Evolutionary conservation across 2,797 vertebrate genomes (phyloP).

Genomic region (Notoglanidium macrostoma): DNA sequence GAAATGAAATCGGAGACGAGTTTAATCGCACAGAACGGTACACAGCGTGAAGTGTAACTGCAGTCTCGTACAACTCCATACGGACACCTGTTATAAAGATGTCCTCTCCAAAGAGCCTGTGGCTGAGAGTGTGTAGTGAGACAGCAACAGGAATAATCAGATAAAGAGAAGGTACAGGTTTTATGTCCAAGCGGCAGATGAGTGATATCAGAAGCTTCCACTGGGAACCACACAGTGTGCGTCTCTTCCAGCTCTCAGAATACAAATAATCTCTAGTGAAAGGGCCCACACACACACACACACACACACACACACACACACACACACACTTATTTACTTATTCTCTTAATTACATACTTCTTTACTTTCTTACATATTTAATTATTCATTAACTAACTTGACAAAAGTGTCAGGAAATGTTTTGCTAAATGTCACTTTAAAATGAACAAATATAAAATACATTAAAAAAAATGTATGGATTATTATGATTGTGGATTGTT

Average conservation of each 20-base stretch:
- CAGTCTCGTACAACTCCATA: conserved; percentile 35
- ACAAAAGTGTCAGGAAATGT: not conserved
- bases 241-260: conserved; percentile 36
- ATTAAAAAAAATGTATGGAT: not conserved
- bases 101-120: conserved; percentile 33
- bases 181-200: conserved; percentile 25
- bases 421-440: not conserved
- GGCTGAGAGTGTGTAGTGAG: not conserved
- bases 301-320: too few species aligned
- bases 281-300: conserved; percentile 1
- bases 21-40: not conserved
- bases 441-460: not conserved
- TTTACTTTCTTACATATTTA: not conserved
- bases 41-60: not conserved
- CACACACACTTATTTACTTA: not conserved
- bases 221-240: conserved; percentile 21
- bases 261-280: conserved; percentile 31
- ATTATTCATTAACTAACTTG: not conserved
- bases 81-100: conserved; percentile 44
- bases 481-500: too few species aligned
- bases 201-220: conserved; percentile 47
- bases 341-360: too few species aligned
- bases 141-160: not conserved
- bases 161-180: not conserved
- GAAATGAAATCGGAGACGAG: not conserved